Evolutionary conservation across 2,888 invertebrate genomes (phyloP).

Genomic region (Lordiphosa fenestrarum): DNA sequence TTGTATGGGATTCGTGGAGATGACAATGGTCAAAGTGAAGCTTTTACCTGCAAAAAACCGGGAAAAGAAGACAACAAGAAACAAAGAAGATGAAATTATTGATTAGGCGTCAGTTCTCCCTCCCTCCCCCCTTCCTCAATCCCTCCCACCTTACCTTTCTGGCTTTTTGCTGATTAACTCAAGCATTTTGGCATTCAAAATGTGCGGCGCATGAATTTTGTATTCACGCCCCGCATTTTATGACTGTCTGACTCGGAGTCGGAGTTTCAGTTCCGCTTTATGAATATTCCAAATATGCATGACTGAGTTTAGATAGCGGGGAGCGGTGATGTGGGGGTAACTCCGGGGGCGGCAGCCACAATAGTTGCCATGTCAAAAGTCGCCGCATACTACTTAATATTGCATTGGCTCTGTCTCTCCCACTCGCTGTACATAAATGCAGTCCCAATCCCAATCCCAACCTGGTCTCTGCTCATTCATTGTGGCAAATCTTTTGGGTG

Average conservation of each 20-base stretch:
- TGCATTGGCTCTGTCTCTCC: constrained; percentile 21
- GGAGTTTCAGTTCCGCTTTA: constrained; percentile 17
- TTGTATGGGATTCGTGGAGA: constrained; percentile 96
- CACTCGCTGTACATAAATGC: constrained; percentile 6
- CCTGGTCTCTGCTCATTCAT: constrained; percentile 8
- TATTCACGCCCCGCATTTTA: constrained; percentile 37
- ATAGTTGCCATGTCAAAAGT: constrained; percentile 52
- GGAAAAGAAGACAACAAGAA: not conserved
- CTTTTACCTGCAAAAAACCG: constrained; percentile 90
- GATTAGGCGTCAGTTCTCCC: not conserved
- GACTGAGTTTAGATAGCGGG: constrained; percentile 1
- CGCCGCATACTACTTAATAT: constrained; percentile 43
- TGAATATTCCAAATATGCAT: constrained; percentile 35
- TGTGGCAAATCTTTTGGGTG: constrained; percentile 7
- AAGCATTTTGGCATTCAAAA: constrained; percentile 44
- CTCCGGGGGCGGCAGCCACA: constrained; percentile 8
- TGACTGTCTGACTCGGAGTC: constrained; percentile 6
- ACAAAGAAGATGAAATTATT: not conserved
- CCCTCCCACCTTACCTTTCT: not conserved
- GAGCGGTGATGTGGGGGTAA: not conserved
- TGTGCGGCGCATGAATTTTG: constrained; percentile 48
- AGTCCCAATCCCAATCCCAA: constrained; percentile 15
- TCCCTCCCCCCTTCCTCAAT: no score
- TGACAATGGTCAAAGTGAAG: constrained; percentile 96
- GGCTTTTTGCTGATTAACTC: constrained; percentile 46